Evolutionary conservation across 2,113 vertebrate species (phyloP).

Genomic region (Centropus bengalensis): DNA sequence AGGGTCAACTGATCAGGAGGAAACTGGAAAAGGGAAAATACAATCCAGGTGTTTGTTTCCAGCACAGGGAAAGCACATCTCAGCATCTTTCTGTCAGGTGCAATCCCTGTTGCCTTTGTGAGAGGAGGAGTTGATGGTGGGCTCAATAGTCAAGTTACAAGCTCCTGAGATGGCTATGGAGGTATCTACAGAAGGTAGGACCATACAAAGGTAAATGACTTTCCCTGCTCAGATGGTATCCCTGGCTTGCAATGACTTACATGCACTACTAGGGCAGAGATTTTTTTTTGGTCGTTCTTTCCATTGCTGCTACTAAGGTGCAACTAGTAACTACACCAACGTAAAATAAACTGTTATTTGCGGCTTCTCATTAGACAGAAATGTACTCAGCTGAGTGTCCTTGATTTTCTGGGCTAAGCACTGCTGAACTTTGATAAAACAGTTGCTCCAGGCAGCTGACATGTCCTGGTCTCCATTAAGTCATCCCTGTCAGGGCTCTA

Average conservation of each 20-base stretch:
- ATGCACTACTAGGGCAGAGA: neutral
- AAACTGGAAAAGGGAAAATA: neutral
- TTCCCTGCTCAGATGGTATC: neutral
- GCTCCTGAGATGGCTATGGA: neutral
- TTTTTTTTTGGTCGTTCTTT: neutral
- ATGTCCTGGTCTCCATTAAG: neutral
- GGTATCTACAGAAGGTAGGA: neutral
- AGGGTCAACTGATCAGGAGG: too few relatives aligned
- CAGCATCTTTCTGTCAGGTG: neutral
- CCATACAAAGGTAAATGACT: neutral
- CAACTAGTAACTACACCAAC: neutral
- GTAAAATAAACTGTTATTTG: neutral
- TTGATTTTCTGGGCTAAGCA: neutral
- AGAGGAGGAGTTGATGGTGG: neutral
- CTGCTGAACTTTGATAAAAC: neutral
- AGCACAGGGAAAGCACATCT: neutral
- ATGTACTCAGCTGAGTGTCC: neutral
- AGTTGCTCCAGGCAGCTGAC: neutral
- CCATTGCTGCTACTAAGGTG: neutral
- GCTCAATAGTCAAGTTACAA: neutral
- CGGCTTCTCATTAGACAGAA: neutral
- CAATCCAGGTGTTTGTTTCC: neutral
- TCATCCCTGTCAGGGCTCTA: neutral
- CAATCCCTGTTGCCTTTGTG: neutral
- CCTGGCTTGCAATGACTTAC: neutral